Base-by-base conservation (phyloP, 2,888 invertebrate species). In the Sialis lutaria region DNA sequence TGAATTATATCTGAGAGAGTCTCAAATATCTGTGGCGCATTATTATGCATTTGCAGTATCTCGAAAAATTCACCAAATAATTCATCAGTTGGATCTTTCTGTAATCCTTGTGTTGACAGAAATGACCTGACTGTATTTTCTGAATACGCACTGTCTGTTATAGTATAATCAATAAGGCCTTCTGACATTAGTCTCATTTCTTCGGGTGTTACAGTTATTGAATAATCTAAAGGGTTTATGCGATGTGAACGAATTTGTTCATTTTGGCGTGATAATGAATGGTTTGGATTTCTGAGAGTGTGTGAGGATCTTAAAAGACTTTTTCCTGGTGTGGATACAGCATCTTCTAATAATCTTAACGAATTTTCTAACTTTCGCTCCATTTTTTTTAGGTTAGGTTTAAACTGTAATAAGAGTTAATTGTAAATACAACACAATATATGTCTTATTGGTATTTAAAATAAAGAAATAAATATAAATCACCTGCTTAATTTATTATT, bases 41-140 rank as follows among this genome's bases (percentile, higher is more conserved):
- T 60, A 12, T 60, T 54, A 53, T 60, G 56, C 10, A 58, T 55
- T 50, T 66, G 64, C 6, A 64, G 48, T 35, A 63, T 55, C 52
- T 64, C 63, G 50, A 63, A 64, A 54, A 64, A 67, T 46, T 65
- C 64, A n/a, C 56, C 53, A 49, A 60, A 63, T 40, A 67, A 56
- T 52, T 57, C 58, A 51, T 63, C 60, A 5, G 59, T 40, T 40
- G n/a, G 33, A 13, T 7, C 34, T n/a, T 6, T 9, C 12, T 34
- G 32, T 34, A 8, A 34, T 31, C 13, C 33, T 13, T 30, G 22
- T 41, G 30, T 41, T 9, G 40, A 42, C 40, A 2, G 48, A 33
- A 5, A 48, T 40, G 31, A 22, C 33, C 40, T 37, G 48, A 5
- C 22, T 22, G 22, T 22, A 22, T 22, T 22, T 22, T 22, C 22